Percentiles rank a stretch among this genome's conserved stretches.
Conservation (phyloP, 2,888 invertebrate species). For the Tachina fera region DNA sequence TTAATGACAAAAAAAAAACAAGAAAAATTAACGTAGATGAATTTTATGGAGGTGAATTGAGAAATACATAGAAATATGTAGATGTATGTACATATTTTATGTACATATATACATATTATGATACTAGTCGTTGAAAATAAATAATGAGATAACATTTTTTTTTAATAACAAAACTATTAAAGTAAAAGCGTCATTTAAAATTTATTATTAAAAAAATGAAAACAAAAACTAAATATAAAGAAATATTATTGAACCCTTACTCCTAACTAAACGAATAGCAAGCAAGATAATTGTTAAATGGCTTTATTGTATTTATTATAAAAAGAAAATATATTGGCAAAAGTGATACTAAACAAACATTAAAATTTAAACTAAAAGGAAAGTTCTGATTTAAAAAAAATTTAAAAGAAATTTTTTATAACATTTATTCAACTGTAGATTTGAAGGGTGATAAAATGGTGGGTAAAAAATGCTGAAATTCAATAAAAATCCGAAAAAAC, state of each 20-base stretch:
- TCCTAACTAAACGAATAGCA: slow-evolving; percentile 29
- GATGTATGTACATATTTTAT: slow-evolving; percentile 10
- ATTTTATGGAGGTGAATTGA: slow-evolving; percentile 26
- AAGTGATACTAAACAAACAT: background rate
- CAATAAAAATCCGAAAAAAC: no score
- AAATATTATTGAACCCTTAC: slow-evolving; percentile 44
- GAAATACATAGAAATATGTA: slow-evolving; percentile 18
- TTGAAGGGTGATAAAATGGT: background rate
- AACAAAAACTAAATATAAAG: background rate
- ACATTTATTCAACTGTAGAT: background rate
- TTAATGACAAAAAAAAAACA: slow-evolving; percentile 22
- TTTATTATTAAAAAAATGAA: slow-evolving; percentile 29
- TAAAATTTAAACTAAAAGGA: slow-evolving; percentile 35
- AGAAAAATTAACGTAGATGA: slow-evolving; percentile 18
- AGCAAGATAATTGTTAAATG: slow-evolving; percentile 47
- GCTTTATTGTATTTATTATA: slow-evolving; percentile 28
- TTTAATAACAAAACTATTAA: slow-evolving; percentile 11
- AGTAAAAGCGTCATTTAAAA: slow-evolving; percentile 5
- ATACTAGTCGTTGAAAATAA: slow-evolving; percentile 55
- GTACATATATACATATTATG: slow-evolving; percentile 46
- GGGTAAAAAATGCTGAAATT: no score
- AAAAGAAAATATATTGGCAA: slow-evolving; percentile 4
- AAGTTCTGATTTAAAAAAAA: background rate
- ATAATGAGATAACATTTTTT: slow-evolving; percentile 38
- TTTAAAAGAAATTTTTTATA: background rate